Conservation (phyloP, 2,888 invertebrate genomes). For the Eristalinus sepulchralis region DNA sequence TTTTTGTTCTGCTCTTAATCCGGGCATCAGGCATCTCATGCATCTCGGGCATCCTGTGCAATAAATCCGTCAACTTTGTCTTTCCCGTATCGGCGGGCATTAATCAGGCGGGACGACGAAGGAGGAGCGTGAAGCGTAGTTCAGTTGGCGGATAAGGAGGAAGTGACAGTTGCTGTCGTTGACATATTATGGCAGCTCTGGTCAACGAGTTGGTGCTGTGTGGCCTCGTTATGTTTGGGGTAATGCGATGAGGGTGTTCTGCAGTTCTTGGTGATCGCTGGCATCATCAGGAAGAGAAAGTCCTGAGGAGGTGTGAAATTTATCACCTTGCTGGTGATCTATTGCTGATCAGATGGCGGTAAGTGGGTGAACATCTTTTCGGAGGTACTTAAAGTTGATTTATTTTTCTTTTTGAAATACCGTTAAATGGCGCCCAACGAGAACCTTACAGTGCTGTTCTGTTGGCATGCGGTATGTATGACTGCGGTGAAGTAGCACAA, state of each 20-base stretch:
- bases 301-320: too few relatives aligned
- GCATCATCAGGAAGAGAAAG: too few relatives aligned
- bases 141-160: conserved; percentile 23
- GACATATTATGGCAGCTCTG: conserved; percentile 38
- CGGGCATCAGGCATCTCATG: conserved; percentile 35
- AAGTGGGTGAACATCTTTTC: too few relatives aligned
- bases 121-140: conserved; percentile 17
- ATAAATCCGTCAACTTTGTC: conserved; percentile 62
- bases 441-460: too few relatives aligned
- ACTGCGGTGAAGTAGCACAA: too few relatives aligned
- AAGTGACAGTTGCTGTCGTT: conserved; percentile 33
- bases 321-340: too few relatives aligned
- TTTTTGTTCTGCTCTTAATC: conserved; percentile 20
- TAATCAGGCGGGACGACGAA: conserved; percentile 23
- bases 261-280: too few relatives aligned
- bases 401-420: too few relatives aligned
- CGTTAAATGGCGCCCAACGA: too few relatives aligned
- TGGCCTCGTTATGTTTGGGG: background rate
- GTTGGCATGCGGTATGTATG: too few relatives aligned
- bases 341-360: too few relatives aligned
- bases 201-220: conserved; percentile 3
- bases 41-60: conserved; percentile 43
- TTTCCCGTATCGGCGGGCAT: conserved; percentile 34
- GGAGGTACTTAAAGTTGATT: too few relatives aligned
- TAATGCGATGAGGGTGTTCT: background rate